A percentile compares a stretch with the other conserved stretches of the same genome.
Evolutionary conservation across 2,113 vertebrate species (phyloP).

Genomic region (Origma solitaria): DNA sequence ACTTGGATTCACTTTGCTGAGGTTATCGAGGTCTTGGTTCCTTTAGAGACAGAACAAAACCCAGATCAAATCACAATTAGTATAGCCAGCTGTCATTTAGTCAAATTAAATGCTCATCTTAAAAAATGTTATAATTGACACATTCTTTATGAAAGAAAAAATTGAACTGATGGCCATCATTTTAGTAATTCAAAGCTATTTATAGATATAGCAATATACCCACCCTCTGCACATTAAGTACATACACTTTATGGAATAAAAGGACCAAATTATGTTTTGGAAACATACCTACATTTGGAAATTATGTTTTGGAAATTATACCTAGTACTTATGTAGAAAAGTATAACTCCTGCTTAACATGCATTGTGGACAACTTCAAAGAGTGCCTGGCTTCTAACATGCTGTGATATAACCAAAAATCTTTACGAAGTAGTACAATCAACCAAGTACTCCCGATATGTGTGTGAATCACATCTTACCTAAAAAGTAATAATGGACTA

Average conservation of each 20-base stretch:
- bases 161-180: not conserved
- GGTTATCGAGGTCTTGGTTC: not conserved
- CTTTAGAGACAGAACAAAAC: conserved; percentile 35
- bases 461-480: not conserved
- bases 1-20: not conserved
- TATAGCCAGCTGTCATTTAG: not conserved
- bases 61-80: not conserved
- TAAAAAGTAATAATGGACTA: not conserved
- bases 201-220: not conserved
- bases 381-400: not conserved
- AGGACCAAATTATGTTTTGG: not conserved
- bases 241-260: not conserved
- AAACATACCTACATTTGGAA: not conserved
- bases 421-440: not conserved
- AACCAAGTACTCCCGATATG: not conserved
- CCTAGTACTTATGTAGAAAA: not conserved
- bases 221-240: not conserved
- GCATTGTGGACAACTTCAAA: not conserved
- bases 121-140: not conserved
- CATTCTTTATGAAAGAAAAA: not conserved
- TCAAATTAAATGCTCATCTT: not conserved
- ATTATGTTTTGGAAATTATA: not conserved
- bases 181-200: not conserved
- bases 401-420: not conserved
- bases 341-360: not conserved